These are phyloP conservation scores for Plectropomus leopardus DNA, from an alignment of 2,113 vertebrate species.

Conservation along the genomic window DNA sequence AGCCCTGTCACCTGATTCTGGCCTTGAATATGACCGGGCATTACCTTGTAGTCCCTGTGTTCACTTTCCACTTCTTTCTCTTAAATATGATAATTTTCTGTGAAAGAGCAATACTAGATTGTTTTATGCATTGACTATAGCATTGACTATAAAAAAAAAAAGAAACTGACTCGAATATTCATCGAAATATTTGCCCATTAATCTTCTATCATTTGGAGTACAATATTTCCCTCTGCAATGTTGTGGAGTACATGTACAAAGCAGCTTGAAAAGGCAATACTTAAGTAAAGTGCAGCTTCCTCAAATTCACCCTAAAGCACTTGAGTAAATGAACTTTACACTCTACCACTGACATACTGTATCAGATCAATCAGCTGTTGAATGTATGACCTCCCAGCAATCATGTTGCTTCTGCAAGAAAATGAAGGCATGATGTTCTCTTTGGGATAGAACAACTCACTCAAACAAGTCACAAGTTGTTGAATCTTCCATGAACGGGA, in stretches of 20 bases:
- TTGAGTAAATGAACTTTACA: no score
- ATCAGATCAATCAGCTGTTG: background rate
- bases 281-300: no score
- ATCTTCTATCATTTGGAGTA: no score
- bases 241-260: no score
- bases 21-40: constrained; percentile 45
- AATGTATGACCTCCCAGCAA: background rate
- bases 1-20: constrained; percentile 77
- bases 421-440: background rate
- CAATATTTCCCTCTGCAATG: no score
- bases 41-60: constrained; percentile 25
- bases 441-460: no score
- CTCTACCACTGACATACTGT: no score
- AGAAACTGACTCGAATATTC: no score
- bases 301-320: no score
- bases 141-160: no score
- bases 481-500: background rate
- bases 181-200: no score
- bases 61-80: background rate
- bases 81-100: background rate
- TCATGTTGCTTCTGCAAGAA: background rate
- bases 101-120: background rate
- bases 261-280: no score
- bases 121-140: background rate
- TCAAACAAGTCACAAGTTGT: background rate